Conservation (phyloP, 2,113 vertebrate genomes). For the Pipra filicauda region DNA sequence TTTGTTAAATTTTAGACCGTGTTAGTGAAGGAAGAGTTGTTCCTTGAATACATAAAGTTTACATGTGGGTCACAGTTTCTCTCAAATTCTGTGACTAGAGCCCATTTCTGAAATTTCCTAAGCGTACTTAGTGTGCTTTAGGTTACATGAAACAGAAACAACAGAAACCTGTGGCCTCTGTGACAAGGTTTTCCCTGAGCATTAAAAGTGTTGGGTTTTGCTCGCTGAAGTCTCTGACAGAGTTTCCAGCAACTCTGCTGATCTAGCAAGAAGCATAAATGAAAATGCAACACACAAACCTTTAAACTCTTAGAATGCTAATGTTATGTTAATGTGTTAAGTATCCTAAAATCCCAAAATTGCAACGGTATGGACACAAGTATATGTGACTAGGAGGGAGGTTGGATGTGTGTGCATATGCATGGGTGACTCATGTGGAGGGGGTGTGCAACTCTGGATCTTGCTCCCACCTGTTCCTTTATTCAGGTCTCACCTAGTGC, state of each 20-base stretch:
- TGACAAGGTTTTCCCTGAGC: background rate
- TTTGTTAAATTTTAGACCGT: background rate
- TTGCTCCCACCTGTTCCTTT: conserved; percentile 6
- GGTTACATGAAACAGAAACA: background rate
- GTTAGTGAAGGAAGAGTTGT: background rate
- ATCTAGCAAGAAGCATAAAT: background rate
- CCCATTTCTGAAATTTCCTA: background rate
- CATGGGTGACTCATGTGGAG: background rate
- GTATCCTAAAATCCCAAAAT: background rate
- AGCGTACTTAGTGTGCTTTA: background rate
- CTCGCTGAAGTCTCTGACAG: background rate
- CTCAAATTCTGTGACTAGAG: background rate
- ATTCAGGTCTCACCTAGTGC: background rate
- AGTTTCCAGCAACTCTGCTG: background rate
- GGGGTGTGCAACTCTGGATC: background rate
- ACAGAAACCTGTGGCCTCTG: background rate
- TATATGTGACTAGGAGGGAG: background rate
- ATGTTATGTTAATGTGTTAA: background rate
- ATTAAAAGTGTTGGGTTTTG: background rate
- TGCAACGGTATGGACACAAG: background rate
- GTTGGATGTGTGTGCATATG: background rate
- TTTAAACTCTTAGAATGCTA: background rate
- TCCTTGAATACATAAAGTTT: background rate
- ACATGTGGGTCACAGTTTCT: background rate
- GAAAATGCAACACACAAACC: background rate